A percentile compares a stretch with the other conserved stretches of the same genome.
Evolutionary conservation across 2,888 invertebrate genomes (phyloP).

Genomic region (Oligia strigilis): DNA sequence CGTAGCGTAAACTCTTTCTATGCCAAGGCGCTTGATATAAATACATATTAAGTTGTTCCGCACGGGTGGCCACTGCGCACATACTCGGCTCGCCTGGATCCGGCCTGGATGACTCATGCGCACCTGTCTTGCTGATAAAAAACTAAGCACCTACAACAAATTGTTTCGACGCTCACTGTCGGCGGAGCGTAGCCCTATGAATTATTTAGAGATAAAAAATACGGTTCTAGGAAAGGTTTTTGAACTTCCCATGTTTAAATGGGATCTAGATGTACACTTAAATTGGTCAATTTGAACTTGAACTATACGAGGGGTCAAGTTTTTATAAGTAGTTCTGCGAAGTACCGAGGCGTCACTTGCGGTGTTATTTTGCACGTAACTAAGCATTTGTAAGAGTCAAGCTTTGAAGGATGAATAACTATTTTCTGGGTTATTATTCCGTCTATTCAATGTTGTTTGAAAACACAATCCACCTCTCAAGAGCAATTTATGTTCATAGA

Average conservation of each 20-base stretch:
- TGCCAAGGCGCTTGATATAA: constrained; percentile 67
- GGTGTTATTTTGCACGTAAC: not conserved
- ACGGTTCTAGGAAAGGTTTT: constrained; percentile 44
- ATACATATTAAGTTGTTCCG: constrained; percentile 70
- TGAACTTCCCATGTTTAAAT: constrained; percentile 51
- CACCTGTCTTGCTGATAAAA: constrained; percentile 65
- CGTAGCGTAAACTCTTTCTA: constrained; percentile 63
- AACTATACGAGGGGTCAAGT: constrained; percentile 13
- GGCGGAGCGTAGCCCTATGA: constrained; percentile 65
- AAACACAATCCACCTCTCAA: not conserved
- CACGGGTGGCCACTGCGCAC: constrained; percentile 60
- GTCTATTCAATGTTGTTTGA: not conserved
- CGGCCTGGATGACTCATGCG: constrained; percentile 67
- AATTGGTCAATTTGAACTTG: constrained; percentile 33
- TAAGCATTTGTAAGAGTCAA: not conserved
- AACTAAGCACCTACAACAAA: constrained; percentile 56
- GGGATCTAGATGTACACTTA: constrained; percentile 31
- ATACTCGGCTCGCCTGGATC: constrained; percentile 63
- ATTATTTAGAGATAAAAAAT: constrained; percentile 58
- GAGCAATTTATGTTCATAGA: not conserved
- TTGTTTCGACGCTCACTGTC: constrained; percentile 57
- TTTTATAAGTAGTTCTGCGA: not conserved
- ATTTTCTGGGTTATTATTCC: not conserved
- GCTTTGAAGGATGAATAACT: not conserved
- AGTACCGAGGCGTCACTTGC: not conserved